Conservation (phyloP, 92 coral and sea anemone genomes). For the Desmophyllum pertusum region DNA sequence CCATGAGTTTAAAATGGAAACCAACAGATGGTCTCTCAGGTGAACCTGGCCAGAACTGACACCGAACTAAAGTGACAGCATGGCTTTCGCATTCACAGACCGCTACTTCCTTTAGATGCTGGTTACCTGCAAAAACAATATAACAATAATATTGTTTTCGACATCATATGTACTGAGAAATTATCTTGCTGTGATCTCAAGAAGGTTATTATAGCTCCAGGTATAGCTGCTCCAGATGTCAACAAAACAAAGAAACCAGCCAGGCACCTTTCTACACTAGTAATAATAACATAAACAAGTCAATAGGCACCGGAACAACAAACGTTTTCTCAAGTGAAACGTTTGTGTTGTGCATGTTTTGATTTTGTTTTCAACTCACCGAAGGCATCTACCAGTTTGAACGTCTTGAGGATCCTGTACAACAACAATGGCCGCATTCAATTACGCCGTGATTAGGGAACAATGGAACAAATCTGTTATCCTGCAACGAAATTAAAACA, state of each 20-base stretch:
- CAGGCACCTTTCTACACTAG: background rate
- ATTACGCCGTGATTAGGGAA: background rate
- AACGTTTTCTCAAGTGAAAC: background rate
- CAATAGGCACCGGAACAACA: background rate
- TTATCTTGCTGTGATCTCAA: too few species aligned
- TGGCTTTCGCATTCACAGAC: constrained; percentile 63
- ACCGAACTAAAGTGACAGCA: constrained; percentile 59
- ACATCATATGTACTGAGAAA: too few species aligned
- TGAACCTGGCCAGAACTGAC: constrained; percentile 71
- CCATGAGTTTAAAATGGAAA: constrained; percentile 62
- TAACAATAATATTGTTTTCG: background rate
- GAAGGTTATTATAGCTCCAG: background rate
- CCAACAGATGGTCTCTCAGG: constrained; percentile 62
- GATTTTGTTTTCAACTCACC: background rate
- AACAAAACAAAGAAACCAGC: background rate
- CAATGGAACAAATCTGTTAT: constrained; percentile 4
- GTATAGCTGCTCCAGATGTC: too few species aligned
- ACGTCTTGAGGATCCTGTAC: background rate
- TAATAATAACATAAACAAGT: background rate
- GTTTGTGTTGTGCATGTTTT: background rate
- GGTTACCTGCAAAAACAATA: constrained; percentile 62
- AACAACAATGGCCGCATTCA: constrained; percentile 4
- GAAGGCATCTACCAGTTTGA: constrained; percentile 5
- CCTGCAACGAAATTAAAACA: background rate
- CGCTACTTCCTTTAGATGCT: constrained; percentile 61